Base-by-base conservation (phyloP, 2,797 vertebrate genomes). In the Danio jaintianensis region DNA sequence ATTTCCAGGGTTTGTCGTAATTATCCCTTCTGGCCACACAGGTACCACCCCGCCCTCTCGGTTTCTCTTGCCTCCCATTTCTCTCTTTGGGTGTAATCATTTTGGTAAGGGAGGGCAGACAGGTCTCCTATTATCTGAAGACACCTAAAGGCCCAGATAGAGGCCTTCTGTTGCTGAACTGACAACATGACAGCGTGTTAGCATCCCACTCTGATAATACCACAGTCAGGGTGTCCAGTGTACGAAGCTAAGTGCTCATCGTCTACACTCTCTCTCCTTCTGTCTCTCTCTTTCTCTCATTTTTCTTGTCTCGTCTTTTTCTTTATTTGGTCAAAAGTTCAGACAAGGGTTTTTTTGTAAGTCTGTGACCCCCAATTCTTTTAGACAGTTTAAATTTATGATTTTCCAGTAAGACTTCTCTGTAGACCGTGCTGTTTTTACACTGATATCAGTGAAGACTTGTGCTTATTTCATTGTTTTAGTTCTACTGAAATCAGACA, bases 131-230 rank as follows among this genome's bases (percentile, higher is more conserved):
- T 86, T 83, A 82, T 82, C 73, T 74, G 52, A 70, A 66, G 69
- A 79, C 79, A 80, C 85, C 83, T 74, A 55, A 83, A 80, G 85
- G 82, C 52, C 56, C 45, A 56, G 59, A 79, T 74, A 73, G 79
- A 76, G 59, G 66, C 59, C 83, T 75, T 58, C 53, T 72, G 72
- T 77, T 67, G 45, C 59, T n/a, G 64, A 79, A 75, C 68, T 73
- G 81, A 85, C 85, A 78, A 75, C 75, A 75, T 82, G 80, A 63
- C 81, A 69, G 77, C 58, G 40, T 81, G 75, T 81, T 83, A 84
- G 82, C 74, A 78, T 78, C 69, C 75, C 74, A 66, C 77, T 62
- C 45, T 63, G 61, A 67, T 76, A 83, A 81, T 81, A 50, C 75
- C 72, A 73, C 75, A 80, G 55, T 63, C 66, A 59, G 78, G 40